Percentiles rank a stretch among this genome's conserved stretches.
These are phyloP conservation scores for Xyliphius kryptos DNA, from an alignment of 2,113 vertebrate genomes.

Conservation along the genomic window DNA sequence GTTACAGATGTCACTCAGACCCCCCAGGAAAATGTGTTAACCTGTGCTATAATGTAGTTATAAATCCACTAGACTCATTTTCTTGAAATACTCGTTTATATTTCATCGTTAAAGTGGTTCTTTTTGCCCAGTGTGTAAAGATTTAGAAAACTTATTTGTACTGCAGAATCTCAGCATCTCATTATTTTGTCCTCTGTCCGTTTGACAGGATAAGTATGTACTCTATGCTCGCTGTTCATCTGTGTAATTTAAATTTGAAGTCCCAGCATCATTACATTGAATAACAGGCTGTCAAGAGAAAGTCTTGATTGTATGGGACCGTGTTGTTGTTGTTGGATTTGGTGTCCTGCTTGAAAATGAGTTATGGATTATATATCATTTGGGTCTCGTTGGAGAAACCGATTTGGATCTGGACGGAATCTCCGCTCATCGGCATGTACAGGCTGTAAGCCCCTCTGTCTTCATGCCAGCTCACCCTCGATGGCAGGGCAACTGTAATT, in stretches of 20 bases:
- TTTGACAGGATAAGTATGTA: neutral
- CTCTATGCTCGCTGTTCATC: neutral
- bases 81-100: too few species aligned
- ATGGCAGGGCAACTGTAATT: slow-evolving; percentile 49
- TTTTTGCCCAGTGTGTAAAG: too few species aligned
- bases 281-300: neutral
- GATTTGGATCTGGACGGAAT: neutral
- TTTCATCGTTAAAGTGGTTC: too few species aligned
- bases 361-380: neutral
- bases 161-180: too few species aligned
- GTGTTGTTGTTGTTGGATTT: neutral
- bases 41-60: too few species aligned
- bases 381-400: neutral
- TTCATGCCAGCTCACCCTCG: neutral
- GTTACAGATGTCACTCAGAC: too few species aligned
- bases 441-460: neutral
- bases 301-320: neutral
- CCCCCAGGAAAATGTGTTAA: too few species aligned
- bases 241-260: slow-evolving; percentile 11
- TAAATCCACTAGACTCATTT: too few species aligned
- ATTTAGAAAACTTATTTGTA: too few species aligned
- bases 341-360: neutral
- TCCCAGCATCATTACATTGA: neutral
- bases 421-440: neutral
- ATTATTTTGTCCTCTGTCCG: too few species aligned